Evolutionary conservation across 2,797 vertebrate species (phyloP), one percentile per base, ranked within the genome.

Genomic region (Calcarius lapponicus): DNA sequence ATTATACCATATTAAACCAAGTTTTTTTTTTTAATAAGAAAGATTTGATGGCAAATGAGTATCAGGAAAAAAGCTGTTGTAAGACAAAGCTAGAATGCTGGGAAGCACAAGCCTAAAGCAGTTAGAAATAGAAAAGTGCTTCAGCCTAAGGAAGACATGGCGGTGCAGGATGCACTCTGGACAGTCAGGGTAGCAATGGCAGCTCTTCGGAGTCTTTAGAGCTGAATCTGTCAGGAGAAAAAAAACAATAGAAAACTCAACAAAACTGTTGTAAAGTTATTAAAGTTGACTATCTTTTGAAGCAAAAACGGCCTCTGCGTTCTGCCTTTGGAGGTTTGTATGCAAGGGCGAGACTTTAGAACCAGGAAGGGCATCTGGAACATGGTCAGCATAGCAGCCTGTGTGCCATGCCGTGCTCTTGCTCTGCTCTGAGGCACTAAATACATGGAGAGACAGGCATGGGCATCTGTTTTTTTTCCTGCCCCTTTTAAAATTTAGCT

Each of bases 401-500:
- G 26, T 10, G 10, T 62, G 56, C 20, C 9, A 1, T 17, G 14
- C 71, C 31, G 0, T 62, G 57, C 28, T 62, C 56, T 76, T 54
- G n/a, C 38, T 86, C 25, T 54, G 8, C 24, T n/a, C 10, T 18
- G 22, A 71, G 38, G 22, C n/a, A 34, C 34, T 71, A 40, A 20
- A 9, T 34, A 31, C 1, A 2, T 31, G 48, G 25, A 38, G 26
- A 20, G 38, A 24, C 13, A 67, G 1, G 0, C 17, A 21, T 1
- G 3, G 60, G 29, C 9, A 1, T 42, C 9, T n/a, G n/a, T 34
- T n/a, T 12, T 50, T 65, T 34, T 64, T 56, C 60, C 12, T 16
- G 24, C 20, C 29, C 6, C 5, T 76, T 51, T 67, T 32, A 69
- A 20, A 81, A 28, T 80, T 79, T 50, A 76, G 32, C 45, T 90